Conservation (phyloP, 2,888 invertebrate species). For the Drosophila falleni region DNA sequence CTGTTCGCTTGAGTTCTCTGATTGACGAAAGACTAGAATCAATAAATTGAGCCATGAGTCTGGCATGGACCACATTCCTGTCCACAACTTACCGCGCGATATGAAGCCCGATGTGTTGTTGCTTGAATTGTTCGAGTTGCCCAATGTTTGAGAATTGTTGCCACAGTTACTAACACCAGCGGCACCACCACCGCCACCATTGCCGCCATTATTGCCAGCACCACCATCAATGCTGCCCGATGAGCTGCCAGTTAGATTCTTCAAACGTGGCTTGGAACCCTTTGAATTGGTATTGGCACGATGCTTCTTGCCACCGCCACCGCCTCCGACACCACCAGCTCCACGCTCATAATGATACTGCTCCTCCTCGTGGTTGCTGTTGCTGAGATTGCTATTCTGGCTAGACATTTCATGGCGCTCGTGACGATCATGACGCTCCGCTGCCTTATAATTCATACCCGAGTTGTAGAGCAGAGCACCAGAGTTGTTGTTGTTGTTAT, state of each 20-base stretch:
- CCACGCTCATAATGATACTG: slow-evolving; percentile 79
- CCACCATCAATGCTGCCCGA: slow-evolving; percentile 86
- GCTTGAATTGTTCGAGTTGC: slow-evolving; percentile 73
- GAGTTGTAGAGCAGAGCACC: slow-evolving; percentile 74
- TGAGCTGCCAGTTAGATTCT: slow-evolving; percentile 84
- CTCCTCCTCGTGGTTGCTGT: slow-evolving; percentile 83
- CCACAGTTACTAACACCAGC: slow-evolving; percentile 27
- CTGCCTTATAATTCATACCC: slow-evolving; percentile 80
- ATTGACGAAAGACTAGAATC: slow-evolving; percentile 83
- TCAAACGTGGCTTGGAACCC: slow-evolving; percentile 85
- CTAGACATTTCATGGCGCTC: slow-evolving; percentile 77
- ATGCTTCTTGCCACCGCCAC: slow-evolving; percentile 83
- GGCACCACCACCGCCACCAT: slow-evolving; percentile 80
- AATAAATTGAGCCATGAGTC: slow-evolving; percentile 62
- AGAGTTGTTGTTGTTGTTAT: slow-evolving; percentile 44
- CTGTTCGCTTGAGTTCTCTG: slow-evolving; percentile 92
- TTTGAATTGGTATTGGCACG: slow-evolving; percentile 85
- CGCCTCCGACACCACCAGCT: slow-evolving; percentile 58
- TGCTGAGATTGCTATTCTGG: slow-evolving; percentile 77
- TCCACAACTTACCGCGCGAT: slow-evolving; percentile 86
- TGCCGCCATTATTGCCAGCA: slow-evolving; percentile 62
- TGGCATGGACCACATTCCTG: slow-evolving; percentile 20
- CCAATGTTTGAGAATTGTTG: slow-evolving; percentile 38
- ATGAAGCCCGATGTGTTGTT: slow-evolving; percentile 87
- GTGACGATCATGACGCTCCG: slow-evolving; percentile 71